Conservation (phyloP, 2,797 vertebrate species). For the Tapera naevia region DNA sequence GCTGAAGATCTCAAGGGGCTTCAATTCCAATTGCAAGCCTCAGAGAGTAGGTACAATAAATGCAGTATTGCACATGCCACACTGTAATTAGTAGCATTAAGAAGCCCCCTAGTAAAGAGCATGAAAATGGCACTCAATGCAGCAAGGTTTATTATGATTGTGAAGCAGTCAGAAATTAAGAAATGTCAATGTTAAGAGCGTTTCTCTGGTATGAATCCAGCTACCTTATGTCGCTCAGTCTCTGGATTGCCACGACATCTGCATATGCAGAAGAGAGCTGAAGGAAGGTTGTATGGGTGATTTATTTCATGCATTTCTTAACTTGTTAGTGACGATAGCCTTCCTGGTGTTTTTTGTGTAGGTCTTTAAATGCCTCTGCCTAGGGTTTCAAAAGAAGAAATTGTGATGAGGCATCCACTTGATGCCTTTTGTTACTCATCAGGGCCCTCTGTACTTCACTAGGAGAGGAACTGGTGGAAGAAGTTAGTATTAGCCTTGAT, state of each 20-base stretch:
- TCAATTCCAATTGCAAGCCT: slow-evolving; percentile 12
- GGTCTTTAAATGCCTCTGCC: not conserved
- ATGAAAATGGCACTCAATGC: not conserved
- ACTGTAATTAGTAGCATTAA: not conserved
- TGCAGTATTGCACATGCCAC: not conserved
- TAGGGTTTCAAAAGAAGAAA: not conserved
- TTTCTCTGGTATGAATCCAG: not conserved
- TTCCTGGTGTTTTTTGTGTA: not conserved
- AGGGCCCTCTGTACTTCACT: not conserved
- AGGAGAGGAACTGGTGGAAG: not conserved
- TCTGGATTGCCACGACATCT: not conserved
- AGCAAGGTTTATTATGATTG: not conserved
- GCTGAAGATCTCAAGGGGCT: slow-evolving; percentile 27
- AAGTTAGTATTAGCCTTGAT: not conserved
- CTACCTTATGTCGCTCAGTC: accelerated
- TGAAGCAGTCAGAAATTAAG: not conserved
- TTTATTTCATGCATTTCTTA: not conserved
- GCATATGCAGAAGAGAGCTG: not conserved
- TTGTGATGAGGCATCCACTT: not conserved
- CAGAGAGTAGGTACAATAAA: slow-evolving; percentile 7
- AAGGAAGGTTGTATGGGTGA: not conserved
- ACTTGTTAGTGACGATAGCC: not conserved
- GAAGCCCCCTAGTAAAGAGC: not conserved
- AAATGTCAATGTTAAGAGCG: not conserved
- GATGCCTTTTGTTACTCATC: not conserved